Conservation (phyloP, 2,797 vertebrate species). For the Eleutherodactylus coqui region DNA sequence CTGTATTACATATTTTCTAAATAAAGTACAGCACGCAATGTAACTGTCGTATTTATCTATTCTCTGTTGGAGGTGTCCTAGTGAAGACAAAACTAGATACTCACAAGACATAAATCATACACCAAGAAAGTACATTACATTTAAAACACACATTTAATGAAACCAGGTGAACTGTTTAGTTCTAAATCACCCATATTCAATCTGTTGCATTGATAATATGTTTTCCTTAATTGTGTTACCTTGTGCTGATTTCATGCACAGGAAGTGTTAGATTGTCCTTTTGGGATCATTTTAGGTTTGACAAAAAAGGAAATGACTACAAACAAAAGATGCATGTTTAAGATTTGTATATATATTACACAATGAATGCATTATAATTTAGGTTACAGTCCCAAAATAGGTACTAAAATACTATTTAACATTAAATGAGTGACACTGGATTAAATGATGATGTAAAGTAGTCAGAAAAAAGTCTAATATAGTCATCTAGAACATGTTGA, state of each 20-base stretch:
- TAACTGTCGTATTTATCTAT: background rate
- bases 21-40: no score
- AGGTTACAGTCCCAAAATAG: background rate
- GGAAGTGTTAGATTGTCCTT: conserved; percentile 56
- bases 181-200: conserved; percentile 72
- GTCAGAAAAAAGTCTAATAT: no score
- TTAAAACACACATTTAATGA: conserved; percentile 68
- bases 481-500: no score
- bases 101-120: conserved; percentile 67
- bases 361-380: background rate
- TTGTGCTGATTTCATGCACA: conserved; percentile 67
- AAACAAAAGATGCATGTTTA: background rate
- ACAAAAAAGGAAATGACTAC: background rate
- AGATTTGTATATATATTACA: background rate
- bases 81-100: background rate
- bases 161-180: conserved; percentile 69
- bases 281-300: conserved; percentile 56
- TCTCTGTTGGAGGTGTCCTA: background rate
- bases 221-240: conserved; percentile 64
- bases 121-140: conserved; percentile 69
- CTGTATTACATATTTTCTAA: background rate
- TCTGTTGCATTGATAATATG: conserved; percentile 67
- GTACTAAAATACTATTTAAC: background rate
- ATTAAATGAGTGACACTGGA: background rate
- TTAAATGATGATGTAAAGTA: background rate